Conservation (phyloP, 2,113 vertebrate genomes). For the Trogon melanurus region DNA sequence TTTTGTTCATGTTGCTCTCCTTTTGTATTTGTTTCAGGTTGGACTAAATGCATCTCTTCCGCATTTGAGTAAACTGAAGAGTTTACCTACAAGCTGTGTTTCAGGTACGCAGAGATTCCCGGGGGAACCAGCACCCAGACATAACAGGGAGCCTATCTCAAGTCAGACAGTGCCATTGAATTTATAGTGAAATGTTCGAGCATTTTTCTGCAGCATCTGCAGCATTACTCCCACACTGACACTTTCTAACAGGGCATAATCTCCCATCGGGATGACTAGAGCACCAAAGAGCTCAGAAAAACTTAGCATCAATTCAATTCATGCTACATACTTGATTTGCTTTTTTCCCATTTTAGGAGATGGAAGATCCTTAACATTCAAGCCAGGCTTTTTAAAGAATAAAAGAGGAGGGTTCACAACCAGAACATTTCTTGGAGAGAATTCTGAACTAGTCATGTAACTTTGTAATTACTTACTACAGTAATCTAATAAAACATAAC, state of each 20-base stretch:
- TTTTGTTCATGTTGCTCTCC: neutral
- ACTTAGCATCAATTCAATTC: neutral
- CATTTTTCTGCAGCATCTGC: neutral
- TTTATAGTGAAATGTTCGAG: neutral
- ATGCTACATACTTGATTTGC: neutral
- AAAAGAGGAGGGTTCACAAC: neutral
- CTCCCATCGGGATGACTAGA: neutral
- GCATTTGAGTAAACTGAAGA: neutral
- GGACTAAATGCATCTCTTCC: neutral
- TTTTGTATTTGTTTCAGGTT: neutral
- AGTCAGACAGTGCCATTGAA: neutral
- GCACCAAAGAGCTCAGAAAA: neutral
- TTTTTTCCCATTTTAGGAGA: neutral
- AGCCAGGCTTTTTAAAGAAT: neutral
- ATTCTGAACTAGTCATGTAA: neutral
- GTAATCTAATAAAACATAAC: neutral
- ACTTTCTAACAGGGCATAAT: neutral
- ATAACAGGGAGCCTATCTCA: neutral
- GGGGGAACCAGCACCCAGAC: neutral
- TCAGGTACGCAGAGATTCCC: neutral
- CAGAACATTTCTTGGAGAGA: neutral
- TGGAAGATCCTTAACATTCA: neutral
- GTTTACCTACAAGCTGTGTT: neutral
- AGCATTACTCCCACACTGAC: neutral
- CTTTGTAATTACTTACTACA: neutral